Evolutionary conservation across 2,888 invertebrate genomes (phyloP), one percentile per base, ranked within the genome.

Genomic region (Luperina testacea): DNA sequence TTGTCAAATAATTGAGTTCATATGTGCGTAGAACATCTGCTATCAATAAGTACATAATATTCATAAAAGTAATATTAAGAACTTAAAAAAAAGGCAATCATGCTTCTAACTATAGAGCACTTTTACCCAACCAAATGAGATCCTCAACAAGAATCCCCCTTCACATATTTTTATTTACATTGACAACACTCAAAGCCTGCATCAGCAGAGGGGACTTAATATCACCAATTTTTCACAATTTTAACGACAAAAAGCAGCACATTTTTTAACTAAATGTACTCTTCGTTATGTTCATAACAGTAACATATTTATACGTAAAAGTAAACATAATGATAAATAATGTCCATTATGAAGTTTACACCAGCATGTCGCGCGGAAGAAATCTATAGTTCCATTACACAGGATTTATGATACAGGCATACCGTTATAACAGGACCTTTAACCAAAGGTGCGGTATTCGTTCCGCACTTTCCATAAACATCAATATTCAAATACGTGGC

Each of bases 401-500:
- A 61, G 83, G 90, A 90, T 91, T 92, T 91, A 93, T 82, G 88
- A 85, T 67, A 72, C 77, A 83, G 78, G 87, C 80, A 84, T 84
- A 84, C 85, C 86, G 88, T 61, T 80, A 78, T 87, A 89, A 85
- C 84, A 86, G 83, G 82, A 83, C 88, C 81, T 91, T 92, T 91
- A 90, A 79, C 78, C 68, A 77, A 75, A 82, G 79, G 80, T 80
- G 63, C 59, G 71, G 65, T 74, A 78, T 81, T 75, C 86, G 82
- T 81, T 81, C 85, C 80, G 86, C 88, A 91, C 90, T 94, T 93
- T 94, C 93, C 93, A 95, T 95, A 95, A 95, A 95, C 94, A 95
- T 95, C 94, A 95, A 96, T 96, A 96, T 96, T 95, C 94, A 95
- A 95, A 95, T 94, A 92, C 93, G 92, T 87, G 90, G 91, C 92